Evolutionary conservation across 53 echinoderm and acorn worm genomes (phyloP).

Genomic region (Zoroaster sp.): DNA sequence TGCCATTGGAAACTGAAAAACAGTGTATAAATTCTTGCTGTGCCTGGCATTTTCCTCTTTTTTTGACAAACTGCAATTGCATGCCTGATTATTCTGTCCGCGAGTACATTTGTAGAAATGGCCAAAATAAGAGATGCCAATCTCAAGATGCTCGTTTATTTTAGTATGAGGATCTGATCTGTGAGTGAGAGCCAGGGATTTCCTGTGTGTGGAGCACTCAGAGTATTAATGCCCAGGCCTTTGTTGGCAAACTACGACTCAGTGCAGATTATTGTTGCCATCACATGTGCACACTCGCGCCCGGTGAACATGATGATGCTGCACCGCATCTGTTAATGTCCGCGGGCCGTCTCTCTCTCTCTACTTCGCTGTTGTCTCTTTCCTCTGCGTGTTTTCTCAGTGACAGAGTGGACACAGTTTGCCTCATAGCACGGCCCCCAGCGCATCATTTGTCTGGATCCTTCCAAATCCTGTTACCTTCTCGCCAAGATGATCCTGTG

Average conservation of each 20-base stretch:
- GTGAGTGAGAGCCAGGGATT: neutral
- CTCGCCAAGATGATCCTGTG: slow-evolving; percentile 45
- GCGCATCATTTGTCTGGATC: slow-evolving; percentile 43
- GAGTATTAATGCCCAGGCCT: neutral
- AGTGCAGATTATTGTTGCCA: slow-evolving; percentile 24
- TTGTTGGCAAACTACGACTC: slow-evolving; percentile 39
- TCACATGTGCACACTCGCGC: neutral
- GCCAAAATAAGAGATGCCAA: neutral
- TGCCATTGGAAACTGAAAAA: too few relatives aligned
- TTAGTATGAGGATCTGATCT: neutral
- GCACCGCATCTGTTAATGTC: slow-evolving; percentile 44
- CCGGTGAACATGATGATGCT: slow-evolving; percentile 2
- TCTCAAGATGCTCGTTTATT: neutral
- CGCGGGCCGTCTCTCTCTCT: slow-evolving; percentile 14
- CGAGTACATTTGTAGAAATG: neutral
- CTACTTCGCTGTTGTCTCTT: slow-evolving; percentile 9
- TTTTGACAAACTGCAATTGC: too few relatives aligned
- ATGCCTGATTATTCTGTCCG: too few relatives aligned
- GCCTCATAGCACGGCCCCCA: slow-evolving; percentile 18
- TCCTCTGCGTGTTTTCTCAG: slow-evolving; percentile 22
- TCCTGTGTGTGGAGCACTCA: neutral
- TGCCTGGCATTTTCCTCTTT: too few relatives aligned
- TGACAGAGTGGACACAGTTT: slow-evolving; percentile 37
- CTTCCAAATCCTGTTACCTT: slow-evolving; percentile 49
- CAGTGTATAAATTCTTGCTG: too few relatives aligned